These are phyloP conservation scores for Acrossocheilus fasciatus DNA, from an alignment of 2,797 vertebrate genomes.

Conservation along the genomic window DNA sequence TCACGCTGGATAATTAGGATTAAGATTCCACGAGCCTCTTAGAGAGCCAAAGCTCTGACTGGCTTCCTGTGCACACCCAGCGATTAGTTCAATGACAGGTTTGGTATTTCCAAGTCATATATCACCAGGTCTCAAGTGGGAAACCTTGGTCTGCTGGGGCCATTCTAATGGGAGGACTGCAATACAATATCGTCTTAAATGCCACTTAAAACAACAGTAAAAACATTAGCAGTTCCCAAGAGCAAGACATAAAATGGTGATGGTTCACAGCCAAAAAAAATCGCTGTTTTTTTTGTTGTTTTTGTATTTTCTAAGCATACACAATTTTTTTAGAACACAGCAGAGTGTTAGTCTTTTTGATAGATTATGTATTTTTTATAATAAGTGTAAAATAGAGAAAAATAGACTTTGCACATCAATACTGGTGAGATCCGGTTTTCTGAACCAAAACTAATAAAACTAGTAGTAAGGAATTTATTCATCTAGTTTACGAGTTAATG, in stretches of 20 bases:
- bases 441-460: background rate
- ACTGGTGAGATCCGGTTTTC: background rate
- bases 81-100: conserved; percentile 32
- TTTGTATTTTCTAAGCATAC: background rate
- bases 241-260: background rate
- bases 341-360: background rate
- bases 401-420: background rate
- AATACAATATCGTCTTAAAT: background rate
- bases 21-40: conserved; percentile 15
- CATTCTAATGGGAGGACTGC: background rate
- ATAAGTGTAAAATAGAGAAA: background rate
- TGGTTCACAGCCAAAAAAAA: background rate
- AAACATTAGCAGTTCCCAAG: background rate
- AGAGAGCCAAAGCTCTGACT: conserved; percentile 8
- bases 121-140: background rate
- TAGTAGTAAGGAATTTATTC: background rate
- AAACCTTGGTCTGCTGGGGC: background rate
- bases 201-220: background rate
- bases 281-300: background rate
- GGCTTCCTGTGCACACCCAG: conserved; percentile 32
- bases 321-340: background rate
- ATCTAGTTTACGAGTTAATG: background rate
- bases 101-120: conserved; percentile 29
- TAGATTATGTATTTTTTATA: background rate
- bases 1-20: conserved; percentile 40